Evolutionary conservation across 1,140 invertebrate species (phyloP), one percentile per base, ranked within the genome.

Genomic region (Drosophila baimaii): DNA sequence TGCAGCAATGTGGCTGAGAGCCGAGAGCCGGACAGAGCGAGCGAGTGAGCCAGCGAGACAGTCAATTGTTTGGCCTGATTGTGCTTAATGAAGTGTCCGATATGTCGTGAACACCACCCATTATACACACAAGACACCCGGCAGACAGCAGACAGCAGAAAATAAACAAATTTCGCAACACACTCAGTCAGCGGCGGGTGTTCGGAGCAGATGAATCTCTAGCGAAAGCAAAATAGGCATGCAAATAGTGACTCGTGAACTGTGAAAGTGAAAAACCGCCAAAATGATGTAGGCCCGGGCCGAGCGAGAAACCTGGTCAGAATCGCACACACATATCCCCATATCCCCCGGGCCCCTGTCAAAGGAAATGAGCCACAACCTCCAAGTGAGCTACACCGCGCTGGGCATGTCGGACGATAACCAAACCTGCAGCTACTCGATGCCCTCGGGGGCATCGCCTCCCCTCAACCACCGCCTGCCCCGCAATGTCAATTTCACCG

Each of bases 401-500:
- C 73, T 91, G 82, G 90, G 77, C 81, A 92, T 90, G 91, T 91
- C 90, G 76, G 92, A 91, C 79, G 90, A 91, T 80, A 90, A 88
- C 82, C 81, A 90, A 79, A 90, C 90, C 41, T 89, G 81, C 35
- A 88, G 84, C 77, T 90, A 89, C 56, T 89, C 90, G 74, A 81
- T 91, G 90, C 85, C 85, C 44, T 91, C 91, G 66, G 80, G 91
- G 58, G 89, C 88, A 25, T 92, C 91, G 57, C 89, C 90, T 10
- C 93, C 92, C 1, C 91, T 92, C 12, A 44, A 92, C 92, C 43
- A 76, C 31, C 62, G 68, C 59, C 73, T 68, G 23, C 72, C 35
- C 4, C 93, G 94, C 15, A 94, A 95, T 73, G 95, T 96, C 39
- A 96, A 96, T 88, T 96, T 96, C 90, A 95, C 95, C 43, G 94